Base-by-base conservation (phyloP, 1,140 invertebrate species). In the Hypothenemus hampei region DNA sequence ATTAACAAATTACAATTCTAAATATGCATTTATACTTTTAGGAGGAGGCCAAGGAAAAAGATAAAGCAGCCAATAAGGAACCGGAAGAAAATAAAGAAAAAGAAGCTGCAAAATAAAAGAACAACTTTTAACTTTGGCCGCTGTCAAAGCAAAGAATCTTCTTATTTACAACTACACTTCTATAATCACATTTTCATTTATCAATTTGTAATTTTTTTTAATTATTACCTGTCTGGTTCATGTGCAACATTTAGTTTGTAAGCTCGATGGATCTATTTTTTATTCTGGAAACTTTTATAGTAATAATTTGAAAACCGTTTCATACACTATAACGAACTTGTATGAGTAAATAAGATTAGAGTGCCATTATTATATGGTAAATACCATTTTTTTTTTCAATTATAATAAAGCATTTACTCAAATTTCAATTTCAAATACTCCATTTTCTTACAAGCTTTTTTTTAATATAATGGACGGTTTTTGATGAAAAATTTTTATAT, bases 31-130 rank as follows among this genome's bases (percentile, higher is more conserved):
- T 43, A 29, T 21, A 23, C 26, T 66, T 68, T 4, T 53, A 78
- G 77, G 74, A 73, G 64, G 78, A 84, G 54, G 79, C 84, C 58
- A 82, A 83, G 67, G 83, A 84, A 61, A 81, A 81, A 65, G 74
- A 77, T 40, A 73, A 78, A 6, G 82, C 85, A 63, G 83, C 84
- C 63, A 78, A 81, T 60, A 78, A 80, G 58, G 83, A 86, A 61
- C 75, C 78, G 33, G 83, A 85, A 59, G 81, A 86, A 65, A 85
- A 85, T 65, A 83, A 84, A 70, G 83, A 86, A 57, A 83, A 84
- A 65, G 85, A 89, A 63, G 71, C 58, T 19, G 54, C 70, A 48
- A 78, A 78, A 75, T 79, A 77, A 77, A 65, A 31, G 57, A 48
- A 33, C 59, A 35, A 44, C 39, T 47, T 1, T 31, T 8, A 54